Evolutionary conservation across 2,888 invertebrate species (phyloP), one percentile per base, ranked within the genome.

Genomic region (Melipona bicolor): DNA sequence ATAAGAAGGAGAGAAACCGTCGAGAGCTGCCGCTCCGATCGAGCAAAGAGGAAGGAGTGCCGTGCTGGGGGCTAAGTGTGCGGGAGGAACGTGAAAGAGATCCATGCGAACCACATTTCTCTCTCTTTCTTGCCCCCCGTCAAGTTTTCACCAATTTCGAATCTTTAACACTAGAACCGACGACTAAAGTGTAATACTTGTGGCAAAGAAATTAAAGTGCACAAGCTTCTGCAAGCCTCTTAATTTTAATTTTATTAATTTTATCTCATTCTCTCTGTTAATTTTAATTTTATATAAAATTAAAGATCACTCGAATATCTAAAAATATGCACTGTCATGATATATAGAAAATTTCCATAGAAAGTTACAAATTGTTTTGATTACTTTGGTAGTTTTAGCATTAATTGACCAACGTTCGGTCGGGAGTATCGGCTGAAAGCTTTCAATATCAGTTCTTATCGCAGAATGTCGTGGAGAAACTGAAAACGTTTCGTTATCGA

Each of bases 1-100:
- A 88, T 83, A 90, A 90, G 87, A 87, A 87, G 64, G 77, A 84
- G 79, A 88, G 77, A 77, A 43, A 85, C 36, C 24, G 83, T 67
- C 77, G 74, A 52, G 73, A 59, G 79, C 78, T 78, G 81, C 80
- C 74, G 75, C 77, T 78, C 61, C 69, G 84, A 85, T 82, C 84
- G 82, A 76, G 71, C 24, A n/a, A 50, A 76, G 73, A 79, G 84
- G 67, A 76, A 79, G 80, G 80, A 82, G 85, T 83, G 87, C 79
- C 87, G 13, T 36, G 69, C 54, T 72, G 73, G 32, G 68, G 81
- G 54, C 52, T 50, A 67, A 74, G 54, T 73, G 78, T 17, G 84
- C 78, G 84, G 84, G 83, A 87, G 84, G 77, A 72, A 72, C 74
- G 68, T 65, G 71, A 80, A 79, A 84, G 73, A 81, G 81, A 77